These are phyloP conservation scores for Stegodyphus mimosarum DNA, from an alignment of 1,140 invertebrate genomes.

Conservation along the genomic window DNA sequence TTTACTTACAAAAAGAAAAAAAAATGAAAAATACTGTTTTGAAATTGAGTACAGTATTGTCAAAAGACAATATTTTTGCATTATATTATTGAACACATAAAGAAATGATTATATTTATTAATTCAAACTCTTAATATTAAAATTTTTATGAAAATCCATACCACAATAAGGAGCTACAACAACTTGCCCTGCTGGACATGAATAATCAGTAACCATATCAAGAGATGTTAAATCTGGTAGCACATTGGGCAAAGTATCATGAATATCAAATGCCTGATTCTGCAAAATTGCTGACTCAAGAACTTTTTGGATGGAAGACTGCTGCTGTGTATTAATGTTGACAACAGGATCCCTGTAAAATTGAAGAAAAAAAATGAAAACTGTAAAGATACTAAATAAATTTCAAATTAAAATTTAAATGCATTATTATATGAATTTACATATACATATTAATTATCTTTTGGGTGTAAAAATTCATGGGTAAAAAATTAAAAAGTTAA, in stretches of 20 bases:
- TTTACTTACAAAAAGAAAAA: too few relatives aligned
- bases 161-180: slow-evolving; percentile 91
- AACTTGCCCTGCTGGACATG: slow-evolving; percentile 91
- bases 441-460: not conserved
- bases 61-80: too few relatives aligned
- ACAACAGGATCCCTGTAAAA: slow-evolving; percentile 85
- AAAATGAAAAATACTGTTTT: too few relatives aligned
- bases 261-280: slow-evolving; percentile 91
- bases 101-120: too few relatives aligned
- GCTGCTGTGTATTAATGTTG: slow-evolving; percentile 86
- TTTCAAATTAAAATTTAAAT: not conserved
- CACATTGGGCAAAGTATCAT: slow-evolving; percentile 92
- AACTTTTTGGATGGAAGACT: slow-evolving; percentile 83
- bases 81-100: too few relatives aligned
- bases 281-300: slow-evolving; percentile 89
- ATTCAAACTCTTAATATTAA: too few relatives aligned
- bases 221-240: slow-evolving; percentile 91
- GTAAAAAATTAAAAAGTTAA: too few relatives aligned
- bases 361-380: not conserved
- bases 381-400: not conserved
- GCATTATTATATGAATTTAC: not conserved
- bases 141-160: slow-evolving; percentile 67
- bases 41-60: too few relatives aligned
- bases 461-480: too few relatives aligned
- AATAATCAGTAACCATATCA: slow-evolving; percentile 86